phyloP scores from a whole-genome alignment of 2,113 vertebrate genomes.

The Peromyscus polionotus region DNA sequence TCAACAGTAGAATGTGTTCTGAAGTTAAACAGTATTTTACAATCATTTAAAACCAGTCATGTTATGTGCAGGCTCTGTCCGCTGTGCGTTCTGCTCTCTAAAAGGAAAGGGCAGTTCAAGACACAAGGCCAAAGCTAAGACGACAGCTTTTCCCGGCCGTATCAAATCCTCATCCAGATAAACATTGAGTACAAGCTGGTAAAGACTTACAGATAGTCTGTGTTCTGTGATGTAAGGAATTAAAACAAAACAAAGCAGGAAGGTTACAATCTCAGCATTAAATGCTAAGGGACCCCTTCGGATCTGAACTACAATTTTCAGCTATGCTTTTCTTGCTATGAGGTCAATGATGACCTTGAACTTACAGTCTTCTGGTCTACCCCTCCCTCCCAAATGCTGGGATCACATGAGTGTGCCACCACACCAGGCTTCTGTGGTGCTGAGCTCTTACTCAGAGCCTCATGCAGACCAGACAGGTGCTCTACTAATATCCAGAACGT shows the following conservation, averaged over 20 bases:
- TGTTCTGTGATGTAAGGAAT: not conserved
- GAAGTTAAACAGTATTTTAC: constrained; percentile 19
- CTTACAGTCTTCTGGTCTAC: not conserved
- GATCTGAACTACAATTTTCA: constrained; percentile 16
- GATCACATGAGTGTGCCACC: not conserved
- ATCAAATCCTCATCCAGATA: not conserved
- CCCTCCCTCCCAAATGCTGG: not conserved
- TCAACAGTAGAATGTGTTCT: not conserved
- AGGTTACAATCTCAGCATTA: constrained; percentile 9
- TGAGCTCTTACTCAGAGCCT: not conserved
- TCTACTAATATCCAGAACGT: not conserved
- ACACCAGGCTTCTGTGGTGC: not conserved
- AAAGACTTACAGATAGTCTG: not conserved
- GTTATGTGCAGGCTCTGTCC: not conserved
- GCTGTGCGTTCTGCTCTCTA: not conserved
- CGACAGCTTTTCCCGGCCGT: not conserved
- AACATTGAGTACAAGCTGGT: not conserved
- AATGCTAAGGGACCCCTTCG: not conserved
- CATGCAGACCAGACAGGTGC: not conserved
- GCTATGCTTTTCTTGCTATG: constrained; percentile 14
- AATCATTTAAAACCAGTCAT: not conserved
- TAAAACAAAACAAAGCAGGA: constrained; percentile 34
- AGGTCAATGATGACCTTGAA: not conserved
- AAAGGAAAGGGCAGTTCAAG: not conserved
- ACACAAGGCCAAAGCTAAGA: not conserved